A percentile compares a stretch with the other conserved stretches of the same genome.
These are phyloP conservation scores for Phaonia tiefii DNA, from an alignment of 2,888 invertebrate genomes.

Conservation along the genomic window DNA sequence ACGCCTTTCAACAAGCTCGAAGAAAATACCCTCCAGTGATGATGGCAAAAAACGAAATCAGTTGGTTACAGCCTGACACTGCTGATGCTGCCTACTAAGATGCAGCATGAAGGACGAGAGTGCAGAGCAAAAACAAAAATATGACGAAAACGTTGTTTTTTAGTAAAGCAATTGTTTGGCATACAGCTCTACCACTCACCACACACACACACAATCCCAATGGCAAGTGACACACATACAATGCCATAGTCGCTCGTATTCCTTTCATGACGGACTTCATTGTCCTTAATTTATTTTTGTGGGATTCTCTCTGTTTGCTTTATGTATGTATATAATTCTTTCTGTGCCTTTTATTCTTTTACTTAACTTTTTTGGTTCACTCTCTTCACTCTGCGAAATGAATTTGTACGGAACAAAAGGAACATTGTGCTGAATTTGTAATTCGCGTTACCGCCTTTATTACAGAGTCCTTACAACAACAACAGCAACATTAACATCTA, in stretches of 20 bases:
- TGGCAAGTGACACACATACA: slow-evolving; percentile 30
- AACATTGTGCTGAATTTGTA: slow-evolving; percentile 70
- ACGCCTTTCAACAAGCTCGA: background rate
- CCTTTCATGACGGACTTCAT: slow-evolving; percentile 67
- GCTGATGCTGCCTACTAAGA: slow-evolving; percentile 35
- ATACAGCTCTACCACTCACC: slow-evolving; percentile 31
- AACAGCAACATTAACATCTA: background rate
- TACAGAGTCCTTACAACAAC: slow-evolving; percentile 34
- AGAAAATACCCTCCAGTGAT: slow-evolving; percentile 3
- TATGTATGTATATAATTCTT: background rate
- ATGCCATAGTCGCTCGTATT: background rate
- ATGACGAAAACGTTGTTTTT: slow-evolving; percentile 30
- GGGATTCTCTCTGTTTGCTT: slow-evolving; percentile 52
- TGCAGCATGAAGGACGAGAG: background rate
- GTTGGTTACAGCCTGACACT: slow-evolving; percentile 30
- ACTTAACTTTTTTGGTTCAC: too few relatives aligned
- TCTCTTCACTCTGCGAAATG: background rate
- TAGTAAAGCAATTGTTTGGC: slow-evolving; percentile 41
- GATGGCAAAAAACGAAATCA: slow-evolving; percentile 12
- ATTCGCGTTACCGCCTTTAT: slow-evolving; percentile 68
- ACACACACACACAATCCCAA: background rate
- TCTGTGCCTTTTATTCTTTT: slow-evolving; percentile 10
- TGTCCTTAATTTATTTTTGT: slow-evolving; percentile 70
- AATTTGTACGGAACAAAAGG: slow-evolving; percentile 66
- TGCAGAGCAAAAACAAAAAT: background rate